Evolutionary conservation across 2,113 vertebrate genomes (phyloP), one percentile per base, ranked within the genome.

Genomic region (Chelonoidis abingdonii): DNA sequence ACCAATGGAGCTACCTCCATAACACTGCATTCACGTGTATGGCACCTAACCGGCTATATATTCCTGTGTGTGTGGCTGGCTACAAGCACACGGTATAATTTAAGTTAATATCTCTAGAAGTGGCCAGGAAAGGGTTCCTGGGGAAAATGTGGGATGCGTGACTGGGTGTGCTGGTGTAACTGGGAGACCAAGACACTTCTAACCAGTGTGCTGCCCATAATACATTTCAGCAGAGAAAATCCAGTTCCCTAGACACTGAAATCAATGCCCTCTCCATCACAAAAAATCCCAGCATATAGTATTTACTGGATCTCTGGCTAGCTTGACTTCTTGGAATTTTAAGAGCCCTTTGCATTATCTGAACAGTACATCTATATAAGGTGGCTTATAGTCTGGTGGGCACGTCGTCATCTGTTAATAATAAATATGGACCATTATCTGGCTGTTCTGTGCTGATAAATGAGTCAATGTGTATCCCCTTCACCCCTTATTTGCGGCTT

Each of bases 81-180:
- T 14, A 27, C 27, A 62, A 35, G 59, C 29, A 62, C 29, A 16
- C 1, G 54, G 9, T 31, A 8, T 13, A 27, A 59, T 29, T 29
- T 56, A 56, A 88, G n/a, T n/a, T 92, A 38, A 9, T 57, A 38
- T 50, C 25, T n/a, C 93, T 80, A 52, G 38, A 85, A 3, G 25
- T 9, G 21, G 10, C 22, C n/a, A 84, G 53, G 11, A 92, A 78
- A 86, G 89, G 29, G 17, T 19, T 59, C 84, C 31, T 79, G 82
- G 5, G 9, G 50, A 56, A 82, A 76, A 8, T 76, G 25, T 17
- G 35, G 16, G 41, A 11, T 19, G 54, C 65, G 35, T 54, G 12
- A 19, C 7, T 0, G 0, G 12, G 13, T 3, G 5, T 53, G 11
- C 11, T 59, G 54, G 50, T 92, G 21, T 72, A 57, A 14, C 50